phyloP scores from a whole-genome alignment of 2,888 invertebrate genomes.

The Ennomos quercinarius region DNA sequence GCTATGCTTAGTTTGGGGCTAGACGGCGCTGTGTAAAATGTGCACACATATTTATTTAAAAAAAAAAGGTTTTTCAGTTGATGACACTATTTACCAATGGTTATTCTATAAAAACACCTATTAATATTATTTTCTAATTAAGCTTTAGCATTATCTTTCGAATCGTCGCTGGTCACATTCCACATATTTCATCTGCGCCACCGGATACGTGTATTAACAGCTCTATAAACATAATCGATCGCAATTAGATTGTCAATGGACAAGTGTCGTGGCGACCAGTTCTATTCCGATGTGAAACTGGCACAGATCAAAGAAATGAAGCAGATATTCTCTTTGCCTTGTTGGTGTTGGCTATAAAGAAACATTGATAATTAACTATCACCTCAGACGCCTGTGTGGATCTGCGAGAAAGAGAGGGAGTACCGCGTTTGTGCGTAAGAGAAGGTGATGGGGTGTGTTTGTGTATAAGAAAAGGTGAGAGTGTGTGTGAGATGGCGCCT shows the following conservation, averaged over 20 bases:
- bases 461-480: no score
- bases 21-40: no score
- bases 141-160: conserved; percentile 29
- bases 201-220: conserved; percentile 45
- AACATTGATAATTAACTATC: no score
- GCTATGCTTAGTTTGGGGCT: no score
- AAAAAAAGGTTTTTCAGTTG: not conserved
- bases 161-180: conserved; percentile 23
- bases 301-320: conserved; percentile 16
- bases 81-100: conserved; percentile 10
- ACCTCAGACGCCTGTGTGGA: no score
- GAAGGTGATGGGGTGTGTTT: no score
- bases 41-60: no score
- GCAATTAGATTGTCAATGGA: conserved; percentile 83
- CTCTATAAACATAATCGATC: conserved; percentile 68
- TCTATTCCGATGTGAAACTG: conserved; percentile 68
- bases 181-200: conserved; percentile 25
- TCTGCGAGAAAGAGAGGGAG: no score
- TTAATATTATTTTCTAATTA: conserved; percentile 33
- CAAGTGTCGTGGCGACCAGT: conserved; percentile 74
- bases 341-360: conserved; percentile 11
- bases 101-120: conserved; percentile 11
- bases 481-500: no score
- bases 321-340: conserved; percentile 8
- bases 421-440: no score